Conservation (phyloP, 2,888 invertebrate genomes). For the Zygaena filipendulae region DNA sequence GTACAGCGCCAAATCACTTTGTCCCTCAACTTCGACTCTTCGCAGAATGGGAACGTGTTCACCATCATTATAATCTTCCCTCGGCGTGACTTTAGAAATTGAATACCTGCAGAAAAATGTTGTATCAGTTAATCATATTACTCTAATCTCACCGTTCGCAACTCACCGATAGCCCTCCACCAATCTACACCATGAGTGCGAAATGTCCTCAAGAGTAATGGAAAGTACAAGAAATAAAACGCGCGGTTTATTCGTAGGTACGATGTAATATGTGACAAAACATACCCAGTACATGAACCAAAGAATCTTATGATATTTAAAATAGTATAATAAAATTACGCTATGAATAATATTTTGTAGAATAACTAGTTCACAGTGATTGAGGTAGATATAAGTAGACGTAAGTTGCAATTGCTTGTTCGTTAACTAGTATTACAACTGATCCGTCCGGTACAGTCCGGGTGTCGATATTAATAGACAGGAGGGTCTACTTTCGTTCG, state of each 20-base stretch:
- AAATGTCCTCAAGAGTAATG: too few species aligned
- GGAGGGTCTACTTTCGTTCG: too few species aligned
- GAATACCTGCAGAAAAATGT: constrained; percentile 57
- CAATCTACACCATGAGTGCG: too few species aligned
- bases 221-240: constrained; percentile 52
- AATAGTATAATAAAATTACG: constrained; percentile 63
- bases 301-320: constrained; percentile 52
- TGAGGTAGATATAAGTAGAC: constrained; percentile 63
- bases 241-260: constrained; percentile 61
- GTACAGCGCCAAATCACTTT: constrained; percentile 66
- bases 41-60: constrained; percentile 65
- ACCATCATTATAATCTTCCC: constrained; percentile 67
- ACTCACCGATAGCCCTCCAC: too few species aligned
- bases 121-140: too few species aligned
- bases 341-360: constrained; percentile 46
- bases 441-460: too few species aligned
- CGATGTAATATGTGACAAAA: constrained; percentile 68
- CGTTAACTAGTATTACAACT: too few species aligned
- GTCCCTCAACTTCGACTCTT: constrained; percentile 60
- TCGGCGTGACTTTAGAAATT: constrained; percentile 60
- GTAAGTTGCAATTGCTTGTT: too few species aligned
- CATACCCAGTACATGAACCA: constrained; percentile 61
- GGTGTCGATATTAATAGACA: too few species aligned
- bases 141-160: too few species aligned
- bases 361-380: constrained; percentile 47